These are phyloP conservation scores for Macaca mulatta DNA, from an alignment of 2,113 vertebrate genomes.

Conservation along the genomic window DNA sequence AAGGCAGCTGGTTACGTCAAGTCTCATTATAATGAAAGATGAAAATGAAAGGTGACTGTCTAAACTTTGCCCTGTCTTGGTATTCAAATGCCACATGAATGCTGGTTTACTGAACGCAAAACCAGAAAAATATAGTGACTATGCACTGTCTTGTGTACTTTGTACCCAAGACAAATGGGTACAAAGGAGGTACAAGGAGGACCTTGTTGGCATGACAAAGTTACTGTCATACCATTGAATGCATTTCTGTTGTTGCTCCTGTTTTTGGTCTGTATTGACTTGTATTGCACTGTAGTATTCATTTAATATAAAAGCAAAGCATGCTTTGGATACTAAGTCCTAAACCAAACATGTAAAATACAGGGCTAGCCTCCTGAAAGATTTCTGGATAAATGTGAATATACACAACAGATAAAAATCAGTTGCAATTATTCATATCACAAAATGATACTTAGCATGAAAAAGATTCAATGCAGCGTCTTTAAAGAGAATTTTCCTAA, in stretches of 20 bases:
- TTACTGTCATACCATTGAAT: background rate
- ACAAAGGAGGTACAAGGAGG: background rate
- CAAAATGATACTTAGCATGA: background rate
- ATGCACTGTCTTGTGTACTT: background rate
- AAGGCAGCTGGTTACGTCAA: background rate
- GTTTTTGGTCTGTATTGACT: background rate
- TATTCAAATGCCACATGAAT: background rate
- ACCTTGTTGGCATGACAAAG: background rate
- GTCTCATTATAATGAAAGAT: conserved; percentile 20
- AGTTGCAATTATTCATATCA: background rate
- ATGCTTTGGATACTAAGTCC: background rate
- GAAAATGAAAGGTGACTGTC: background rate
- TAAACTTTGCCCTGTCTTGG: background rate
- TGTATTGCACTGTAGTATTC: background rate
- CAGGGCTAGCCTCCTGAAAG: background rate
- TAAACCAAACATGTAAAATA: background rate
- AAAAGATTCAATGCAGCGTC: background rate
- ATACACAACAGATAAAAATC: background rate
- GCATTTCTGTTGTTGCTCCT: background rate
- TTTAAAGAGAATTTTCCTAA: background rate
- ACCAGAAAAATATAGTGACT: conserved; percentile 19
- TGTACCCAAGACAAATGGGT: background rate
- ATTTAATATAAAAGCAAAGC: background rate
- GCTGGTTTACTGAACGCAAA: conserved; percentile 50
- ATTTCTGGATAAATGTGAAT: background rate